Percentiles rank a stretch among this genome's conserved stretches.
phyloP scores from a whole-genome alignment of 2,797 vertebrate species.

The Macropus fuliginosus region DNA sequence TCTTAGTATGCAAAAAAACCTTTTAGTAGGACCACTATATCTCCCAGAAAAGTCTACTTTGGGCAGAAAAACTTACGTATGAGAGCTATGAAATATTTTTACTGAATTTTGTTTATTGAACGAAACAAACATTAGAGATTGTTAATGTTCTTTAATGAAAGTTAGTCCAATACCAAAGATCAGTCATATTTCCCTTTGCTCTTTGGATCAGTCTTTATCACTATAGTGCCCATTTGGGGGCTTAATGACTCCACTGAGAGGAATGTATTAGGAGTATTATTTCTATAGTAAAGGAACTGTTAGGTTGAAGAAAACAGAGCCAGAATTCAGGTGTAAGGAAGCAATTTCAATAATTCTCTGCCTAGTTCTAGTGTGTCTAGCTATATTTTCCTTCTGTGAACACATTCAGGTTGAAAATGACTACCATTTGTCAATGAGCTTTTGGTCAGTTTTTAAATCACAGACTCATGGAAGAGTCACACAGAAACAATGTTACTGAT shows the following conservation, averaged over 20 bases:
- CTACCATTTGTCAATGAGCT: neutral
- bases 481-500: neutral
- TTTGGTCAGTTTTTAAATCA: neutral
- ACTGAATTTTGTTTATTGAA: neutral
- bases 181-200: neutral
- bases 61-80: neutral
- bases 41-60: neutral
- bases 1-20: neutral
- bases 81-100: neutral
- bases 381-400: neutral
- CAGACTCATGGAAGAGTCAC: neutral
- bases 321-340: neutral
- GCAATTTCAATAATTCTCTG: neutral
- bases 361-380: neutral
- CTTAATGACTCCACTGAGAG: neutral
- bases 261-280: neutral
- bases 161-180: neutral
- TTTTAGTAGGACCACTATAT: neutral
- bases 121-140: neutral
- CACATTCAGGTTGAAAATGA: neutral
- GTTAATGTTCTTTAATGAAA: neutral
- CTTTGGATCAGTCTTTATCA: neutral
- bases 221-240: neutral
- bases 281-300: neutral
- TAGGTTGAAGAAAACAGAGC: neutral